Percentiles rank a stretch among this genome's conserved stretches.
Conservation (phyloP, 2,113 vertebrate genomes). For the Sebastes fasciatus region DNA sequence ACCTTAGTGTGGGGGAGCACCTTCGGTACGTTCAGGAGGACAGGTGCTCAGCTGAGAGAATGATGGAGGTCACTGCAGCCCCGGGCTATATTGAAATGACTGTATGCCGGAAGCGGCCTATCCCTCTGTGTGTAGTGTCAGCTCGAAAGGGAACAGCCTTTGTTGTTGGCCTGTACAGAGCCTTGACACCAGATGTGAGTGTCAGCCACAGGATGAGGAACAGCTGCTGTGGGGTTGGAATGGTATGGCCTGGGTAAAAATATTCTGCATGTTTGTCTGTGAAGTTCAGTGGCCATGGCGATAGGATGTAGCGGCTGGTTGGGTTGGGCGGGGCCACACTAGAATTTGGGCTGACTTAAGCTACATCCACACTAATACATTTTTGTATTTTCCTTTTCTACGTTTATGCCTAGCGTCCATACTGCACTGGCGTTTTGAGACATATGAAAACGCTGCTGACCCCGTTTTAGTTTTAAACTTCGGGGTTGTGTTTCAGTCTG, state of each 20-base stretch:
- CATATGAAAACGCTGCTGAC: too few species aligned
- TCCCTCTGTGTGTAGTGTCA: conserved; percentile 39
- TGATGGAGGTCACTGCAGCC: conserved; percentile 66
- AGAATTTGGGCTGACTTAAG: conserved; percentile 2
- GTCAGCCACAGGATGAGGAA: conserved; percentile 69
- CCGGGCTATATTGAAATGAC: conserved; percentile 65
- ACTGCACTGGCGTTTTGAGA: too few species aligned
- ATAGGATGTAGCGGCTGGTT: conserved; percentile 35
- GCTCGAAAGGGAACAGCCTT: conserved; percentile 63
- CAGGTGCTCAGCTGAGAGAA: conserved; percentile 74
- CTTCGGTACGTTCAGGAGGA: conserved; percentile 61
- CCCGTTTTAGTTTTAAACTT: too few species aligned
- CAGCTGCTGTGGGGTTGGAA: conserved; percentile 64
- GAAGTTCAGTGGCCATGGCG: conserved; percentile 39
- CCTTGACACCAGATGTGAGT: conserved; percentile 78
- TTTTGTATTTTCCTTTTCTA: too few species aligned
- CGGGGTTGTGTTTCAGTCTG: too few species aligned
- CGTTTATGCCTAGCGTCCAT: too few species aligned
- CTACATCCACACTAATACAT: too few species aligned
- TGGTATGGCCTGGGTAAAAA: conserved; percentile 62
- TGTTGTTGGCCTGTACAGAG: conserved; percentile 64
- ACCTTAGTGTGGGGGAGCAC: conserved; percentile 65
- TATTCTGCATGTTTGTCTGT: conserved; percentile 54
- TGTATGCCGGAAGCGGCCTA: conserved; percentile 39
- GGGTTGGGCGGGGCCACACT: conserved; percentile 1